Percentiles rank a stretch among this genome's conserved stretches.
Evolutionary conservation across 2,797 vertebrate species (phyloP).

Genomic region (Oreochromis mossambicus): DNA sequence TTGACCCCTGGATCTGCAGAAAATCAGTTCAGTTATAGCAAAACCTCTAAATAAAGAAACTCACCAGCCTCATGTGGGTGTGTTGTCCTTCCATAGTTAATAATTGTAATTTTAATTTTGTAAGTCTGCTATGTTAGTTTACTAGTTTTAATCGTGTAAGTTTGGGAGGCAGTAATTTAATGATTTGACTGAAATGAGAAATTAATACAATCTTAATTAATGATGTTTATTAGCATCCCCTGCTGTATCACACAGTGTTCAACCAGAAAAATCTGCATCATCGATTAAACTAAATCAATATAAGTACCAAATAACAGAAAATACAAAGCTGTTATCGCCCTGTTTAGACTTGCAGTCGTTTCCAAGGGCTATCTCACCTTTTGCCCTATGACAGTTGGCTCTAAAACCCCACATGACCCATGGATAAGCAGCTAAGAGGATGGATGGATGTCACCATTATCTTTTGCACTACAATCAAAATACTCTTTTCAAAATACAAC

Average conservation of each 20-base stretch:
- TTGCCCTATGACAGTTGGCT: neutral
- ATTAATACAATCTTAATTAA: neutral
- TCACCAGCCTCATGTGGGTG: neutral
- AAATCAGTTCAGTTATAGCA: neutral
- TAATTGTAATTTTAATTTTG: neutral
- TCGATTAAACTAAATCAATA: neutral
- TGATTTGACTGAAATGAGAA: neutral
- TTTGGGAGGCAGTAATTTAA: neutral
- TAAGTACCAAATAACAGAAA: neutral
- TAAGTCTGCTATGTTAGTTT: neutral
- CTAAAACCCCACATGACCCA: neutral
- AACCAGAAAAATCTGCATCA: neutral
- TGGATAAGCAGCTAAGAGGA: neutral
- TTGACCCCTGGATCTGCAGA: neutral
- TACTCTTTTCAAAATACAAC: neutral
- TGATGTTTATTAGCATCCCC: neutral
- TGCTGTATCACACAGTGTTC: neutral
- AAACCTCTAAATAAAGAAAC: neutral
- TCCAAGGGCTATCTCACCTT: neutral
- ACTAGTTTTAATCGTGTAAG: neutral
- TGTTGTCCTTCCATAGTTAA: neutral
- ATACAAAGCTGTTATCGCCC: neutral
- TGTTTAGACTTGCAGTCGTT: rapidly evolving
- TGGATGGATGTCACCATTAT: neutral
- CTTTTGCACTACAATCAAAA: neutral